phyloP scores from a whole-genome alignment of 2,113 vertebrate genomes.

The Tragelaphus scriptus region DNA sequence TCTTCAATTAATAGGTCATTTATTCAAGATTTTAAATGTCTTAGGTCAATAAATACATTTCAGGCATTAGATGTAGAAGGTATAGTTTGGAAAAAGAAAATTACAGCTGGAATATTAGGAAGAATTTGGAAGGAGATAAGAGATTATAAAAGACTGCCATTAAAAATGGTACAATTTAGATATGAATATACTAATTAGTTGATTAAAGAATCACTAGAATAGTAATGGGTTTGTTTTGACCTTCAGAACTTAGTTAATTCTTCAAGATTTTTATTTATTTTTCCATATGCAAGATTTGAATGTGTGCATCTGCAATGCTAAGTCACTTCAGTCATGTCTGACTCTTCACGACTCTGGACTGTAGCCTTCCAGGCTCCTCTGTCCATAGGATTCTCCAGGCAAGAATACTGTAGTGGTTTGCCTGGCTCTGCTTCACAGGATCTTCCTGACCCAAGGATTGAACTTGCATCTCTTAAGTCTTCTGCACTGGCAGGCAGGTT shows the following conservation, averaged over 20 bases:
- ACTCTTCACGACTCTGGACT: rapidly evolving
- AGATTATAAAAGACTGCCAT: background rate
- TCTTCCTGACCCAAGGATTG: background rate
- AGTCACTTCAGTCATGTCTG: background rate
- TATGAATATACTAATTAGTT: background rate
- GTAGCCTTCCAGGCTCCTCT: background rate
- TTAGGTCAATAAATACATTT: background rate
- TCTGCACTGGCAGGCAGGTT: background rate
- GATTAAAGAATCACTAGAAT: background rate
- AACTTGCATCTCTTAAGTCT: background rate
- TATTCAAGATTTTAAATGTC: background rate
- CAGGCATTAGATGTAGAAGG: background rate
- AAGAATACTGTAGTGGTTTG: background rate
- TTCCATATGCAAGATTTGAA: background rate
- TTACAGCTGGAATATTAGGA: background rate
- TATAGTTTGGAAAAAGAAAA: background rate
- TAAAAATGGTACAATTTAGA: background rate
- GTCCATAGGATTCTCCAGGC: background rate
- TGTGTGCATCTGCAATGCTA: background rate
- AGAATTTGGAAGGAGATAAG: background rate
- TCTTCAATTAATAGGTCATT: background rate
- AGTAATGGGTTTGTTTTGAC: background rate
- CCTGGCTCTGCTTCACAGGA: background rate
- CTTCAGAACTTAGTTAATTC: background rate
- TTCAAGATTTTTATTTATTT: background rate